Percentiles rank a stretch among this genome's conserved stretches.
These are phyloP conservation scores for Acanthacorydalis orientalis DNA, from an alignment of 2,888 invertebrate genomes.

Conservation along the genomic window DNA sequence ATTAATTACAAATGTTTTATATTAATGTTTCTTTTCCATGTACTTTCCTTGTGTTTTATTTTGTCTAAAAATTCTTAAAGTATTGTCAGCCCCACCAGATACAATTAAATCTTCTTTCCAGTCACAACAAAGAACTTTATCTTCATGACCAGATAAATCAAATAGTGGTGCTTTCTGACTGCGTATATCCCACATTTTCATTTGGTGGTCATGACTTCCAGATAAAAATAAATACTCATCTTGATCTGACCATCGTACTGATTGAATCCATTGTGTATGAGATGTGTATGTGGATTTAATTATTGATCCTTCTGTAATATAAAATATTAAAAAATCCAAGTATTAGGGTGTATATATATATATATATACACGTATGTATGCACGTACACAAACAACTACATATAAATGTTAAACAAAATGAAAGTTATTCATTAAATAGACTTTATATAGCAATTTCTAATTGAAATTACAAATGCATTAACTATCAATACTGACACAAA, in stretches of 20 bases:
- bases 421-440: too few relatives aligned
- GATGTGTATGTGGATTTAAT: constrained; percentile 78
- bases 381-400: too few relatives aligned
- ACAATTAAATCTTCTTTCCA: constrained; percentile 81
- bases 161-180: constrained; percentile 84
- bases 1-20: neutral
- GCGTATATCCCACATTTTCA: constrained; percentile 93
- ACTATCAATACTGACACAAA: too few relatives aligned
- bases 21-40: neutral
- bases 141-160: constrained; percentile 84
- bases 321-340: neutral
- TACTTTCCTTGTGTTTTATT: neutral
- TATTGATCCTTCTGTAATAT: constrained; percentile 55
- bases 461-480: too few relatives aligned
- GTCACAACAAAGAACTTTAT: constrained; percentile 82
- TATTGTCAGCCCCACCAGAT: constrained; percentile 88
- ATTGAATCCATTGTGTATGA: constrained; percentile 84
- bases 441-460: too few relatives aligned
- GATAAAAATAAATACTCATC: constrained; percentile 78
- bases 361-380: neutral
- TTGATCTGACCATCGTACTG: constrained; percentile 74
- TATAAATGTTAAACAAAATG: too few relatives aligned
- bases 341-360: neutral
- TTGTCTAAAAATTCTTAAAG: constrained; percentile 66
- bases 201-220: constrained; percentile 76